Evolutionary conservation across 2,113 vertebrate species (phyloP), one percentile per base, ranked within the genome.

Genomic region (Poeciliopsis occidentalis): DNA sequence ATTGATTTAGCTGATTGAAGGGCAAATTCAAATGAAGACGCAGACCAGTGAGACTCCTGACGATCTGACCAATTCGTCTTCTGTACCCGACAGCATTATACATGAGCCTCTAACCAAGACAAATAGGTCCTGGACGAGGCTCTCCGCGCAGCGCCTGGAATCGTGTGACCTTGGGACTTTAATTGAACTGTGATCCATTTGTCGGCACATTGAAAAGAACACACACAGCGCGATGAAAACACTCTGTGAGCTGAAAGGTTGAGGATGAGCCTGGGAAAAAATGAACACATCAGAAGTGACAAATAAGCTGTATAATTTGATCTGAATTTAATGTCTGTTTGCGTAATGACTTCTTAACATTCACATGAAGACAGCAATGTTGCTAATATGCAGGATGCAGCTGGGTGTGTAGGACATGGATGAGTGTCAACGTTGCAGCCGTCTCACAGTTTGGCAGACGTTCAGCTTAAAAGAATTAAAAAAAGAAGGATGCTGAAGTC

Each of bases 1-100:
- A 93, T 76, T 92, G 92, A 93, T 92, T 87, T 92, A 93, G 93
- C 91, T 92, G 87, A 82, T 86, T 80, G 82, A 89, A 89, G 88
- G 91, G 81, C 79, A 64, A 90, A 90, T 87, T 94, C 87, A 81
- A 89, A 93, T 92, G 87, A 84, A 90, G 86, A 87, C 75, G 68
- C 62, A 67, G 85, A 83, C 86, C 69, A 81, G 27, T 32, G 81
- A 90, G 90, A 87, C 76, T 82, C 88, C 31, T 70, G 79, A 85
- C 85, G 69, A 84, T 81, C 88, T 72, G 79, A 90, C 86, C 87
- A 76, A 87, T 90, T 82, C 29, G 71, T 84, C 86, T 85, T 84
- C 89, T 86, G 83, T 87, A 81, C 83, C 76, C 47, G 54, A 75
- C 63, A 84, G 88, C 73, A 67, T 87, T 85, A 76, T 62, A 84